phyloP scores from a whole-genome alignment of 2,888 invertebrate genomes.

The Campaea margaritaria region DNA sequence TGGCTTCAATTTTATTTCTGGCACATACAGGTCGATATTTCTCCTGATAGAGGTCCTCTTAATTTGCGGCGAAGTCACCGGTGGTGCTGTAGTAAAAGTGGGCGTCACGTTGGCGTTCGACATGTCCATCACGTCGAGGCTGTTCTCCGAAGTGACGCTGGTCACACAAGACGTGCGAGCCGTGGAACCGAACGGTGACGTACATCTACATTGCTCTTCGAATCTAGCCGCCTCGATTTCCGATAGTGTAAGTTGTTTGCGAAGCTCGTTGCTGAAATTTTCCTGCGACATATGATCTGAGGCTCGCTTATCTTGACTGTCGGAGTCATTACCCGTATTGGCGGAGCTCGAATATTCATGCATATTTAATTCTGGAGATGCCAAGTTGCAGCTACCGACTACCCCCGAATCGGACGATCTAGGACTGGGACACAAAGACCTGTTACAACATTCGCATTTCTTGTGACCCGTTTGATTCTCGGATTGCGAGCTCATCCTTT shows the following conservation, averaged over 20 bases:
- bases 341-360: conserved; percentile 63
- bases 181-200: conserved; percentile 90
- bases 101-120: conserved; percentile 82
- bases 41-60: conserved; percentile 80
- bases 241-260: conserved; percentile 79
- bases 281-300: conserved; percentile 63
- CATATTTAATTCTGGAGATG: conserved; percentile 88
- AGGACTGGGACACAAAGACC: conserved; percentile 88
- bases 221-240: conserved; percentile 86
- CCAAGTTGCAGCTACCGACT: conserved; percentile 91
- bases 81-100: conserved; percentile 75
- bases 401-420: conserved; percentile 94
- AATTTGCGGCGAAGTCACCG: conserved; percentile 76
- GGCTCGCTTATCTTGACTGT: conserved; percentile 65
- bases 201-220: conserved; percentile 89
- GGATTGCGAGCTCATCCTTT: conserved; percentile 79
- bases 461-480: conserved; percentile 65
- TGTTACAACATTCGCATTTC: conserved; percentile 86
- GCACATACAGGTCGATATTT: conserved; percentile 73
- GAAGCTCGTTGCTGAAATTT: conserved; percentile 61
- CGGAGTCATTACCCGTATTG: conserved; percentile 70
- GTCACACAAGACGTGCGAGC: conserved; percentile 88
- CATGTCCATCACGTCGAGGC: conserved; percentile 83
- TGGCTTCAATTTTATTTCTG: conserved; percentile 76
- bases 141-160: conserved; percentile 85